Evolutionary conservation across 2,797 vertebrate species (phyloP), one percentile per base, ranked within the genome.

Genomic region (Betta splendens): DNA sequence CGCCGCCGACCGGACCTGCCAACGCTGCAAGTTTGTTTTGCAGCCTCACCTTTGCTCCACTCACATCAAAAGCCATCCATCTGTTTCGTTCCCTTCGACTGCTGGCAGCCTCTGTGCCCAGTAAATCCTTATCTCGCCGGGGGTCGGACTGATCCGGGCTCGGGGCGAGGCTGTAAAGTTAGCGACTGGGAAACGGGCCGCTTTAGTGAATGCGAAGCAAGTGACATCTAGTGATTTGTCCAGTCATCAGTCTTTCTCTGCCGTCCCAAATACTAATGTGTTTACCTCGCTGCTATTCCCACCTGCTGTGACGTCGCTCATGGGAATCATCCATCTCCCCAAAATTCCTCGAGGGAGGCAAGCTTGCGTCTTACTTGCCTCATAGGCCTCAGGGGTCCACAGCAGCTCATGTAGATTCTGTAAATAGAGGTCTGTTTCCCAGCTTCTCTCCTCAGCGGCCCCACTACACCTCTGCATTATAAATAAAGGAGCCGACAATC

Each of bases 41-140:
- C 36, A 23, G 52, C 18, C 9, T 87, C 57, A 68, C 70, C 69
- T 86, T 84, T 88, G 66, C 63, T 73, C 70, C 51, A 77, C 46
- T 81, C 42, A 63, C 74, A 72, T 83, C 56, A 79, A 80, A 79
- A 40, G 2, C 53, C 53, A 52, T 51, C 45, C 48, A 58, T 42
- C 72, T 64, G 46, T 56, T 59, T 71, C 28, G 56, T 71, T 66
- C 40, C 55, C 31, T 55, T 63, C 32, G 33, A 15, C 26, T 39
- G 48, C 45, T 43, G 4, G 40, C 49, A 60, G 32, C 56, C 21
- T 53, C 56, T 45, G 23, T 58, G 63, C 50, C 64, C 55, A 59
- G 67, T 80, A 81, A 84, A 78, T 83, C 69, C 75, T 72, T 63
- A 77, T 81, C 73, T 67, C 79, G 51, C 68, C 26, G 36, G 72